Evolutionary conservation across 1,140 invertebrate species (phyloP), one percentile per base, ranked within the genome.

Genomic region (Hyphantria cunea): DNA sequence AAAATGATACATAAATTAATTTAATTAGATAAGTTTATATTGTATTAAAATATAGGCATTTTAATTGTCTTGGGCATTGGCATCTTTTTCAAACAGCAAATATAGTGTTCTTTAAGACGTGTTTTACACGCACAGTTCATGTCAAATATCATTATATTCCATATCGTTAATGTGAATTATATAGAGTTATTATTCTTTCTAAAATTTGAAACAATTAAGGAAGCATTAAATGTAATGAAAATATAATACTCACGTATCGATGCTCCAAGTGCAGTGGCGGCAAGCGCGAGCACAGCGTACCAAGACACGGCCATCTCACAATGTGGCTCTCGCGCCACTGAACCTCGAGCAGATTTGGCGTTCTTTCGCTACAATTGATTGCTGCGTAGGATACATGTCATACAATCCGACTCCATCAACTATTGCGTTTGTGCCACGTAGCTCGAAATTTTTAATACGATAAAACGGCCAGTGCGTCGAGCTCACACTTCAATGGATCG

Each of bases 221-320:
- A n/a, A n/a, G n/a, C n/a, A 11, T n/a, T n/a, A n/a, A 9, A 11
- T 45, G 54, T 58, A 47, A n/a, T 58, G 31, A 37, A 58, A 58
- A n/a, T n/a, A n/a, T n/a, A n/a, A 41, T 67, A 89, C 87, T 90
- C 66, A 90, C 87, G 82, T 37, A 89, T 85, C 17, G 84, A 79
- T 25, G 87, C 87, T 10, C 85, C 87, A 32, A 90, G 77, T 25
- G 76, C 87, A 13, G 84, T 83, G 31, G 76, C 80, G 49, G 78
- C 84, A 6, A 90, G 82, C 60, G 81, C 69, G 0, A 74, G 69
- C 64, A 86, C 76, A 8, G 80, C 69, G 74, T 82, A 80, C 80
- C 72, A 82, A 70, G 82, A 77, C 44, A 82, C 85, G 56, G 75
- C 87, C 87, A 90, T 90, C 72, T 62, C 63, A 52, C 55, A 66